Percentiles rank a stretch among this genome's conserved stretches.
phyloP scores from a whole-genome alignment of 2,888 invertebrate species.

The Cheilosia variabilis region DNA sequence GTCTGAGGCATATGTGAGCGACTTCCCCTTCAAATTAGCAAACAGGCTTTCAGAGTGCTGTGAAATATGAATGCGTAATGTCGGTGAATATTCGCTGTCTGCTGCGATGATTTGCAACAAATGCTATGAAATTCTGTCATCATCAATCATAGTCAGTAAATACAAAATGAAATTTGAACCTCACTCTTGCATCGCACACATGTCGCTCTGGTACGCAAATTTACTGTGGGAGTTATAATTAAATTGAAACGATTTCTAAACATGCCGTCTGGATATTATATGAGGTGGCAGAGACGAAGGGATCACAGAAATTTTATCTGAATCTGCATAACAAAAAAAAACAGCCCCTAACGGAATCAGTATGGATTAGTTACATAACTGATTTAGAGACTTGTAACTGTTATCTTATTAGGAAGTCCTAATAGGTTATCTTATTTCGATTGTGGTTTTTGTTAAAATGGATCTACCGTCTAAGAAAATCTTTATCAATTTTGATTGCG shows the following conservation, averaged over 20 bases:
- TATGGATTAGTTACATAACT: too few relatives aligned
- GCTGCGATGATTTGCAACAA: background rate
- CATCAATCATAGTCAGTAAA: conserved; percentile 6
- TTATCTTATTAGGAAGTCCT: too few relatives aligned
- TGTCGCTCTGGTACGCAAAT: background rate
- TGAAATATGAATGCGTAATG: background rate
- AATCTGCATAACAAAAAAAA: too few relatives aligned
- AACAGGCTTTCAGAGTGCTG: background rate
- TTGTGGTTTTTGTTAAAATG: too few relatives aligned
- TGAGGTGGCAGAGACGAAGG: background rate
- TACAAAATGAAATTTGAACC: background rate
- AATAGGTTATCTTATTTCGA: too few relatives aligned
- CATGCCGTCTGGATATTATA: background rate
- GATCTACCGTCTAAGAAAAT: too few relatives aligned
- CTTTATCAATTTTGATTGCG: too few relatives aligned
- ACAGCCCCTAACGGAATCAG: too few relatives aligned
- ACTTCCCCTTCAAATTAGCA: background rate
- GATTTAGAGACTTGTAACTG: too few relatives aligned
- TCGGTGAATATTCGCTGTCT: background rate
- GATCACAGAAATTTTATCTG: too few relatives aligned
- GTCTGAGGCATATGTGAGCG: background rate
- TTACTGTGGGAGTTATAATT: background rate
- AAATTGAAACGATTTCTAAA: conserved; percentile 24
- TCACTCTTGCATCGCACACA: background rate
- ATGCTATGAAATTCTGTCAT: background rate